Conservation (phyloP, 2,797 vertebrate genomes). For the Epinephelus coioides region DNA sequence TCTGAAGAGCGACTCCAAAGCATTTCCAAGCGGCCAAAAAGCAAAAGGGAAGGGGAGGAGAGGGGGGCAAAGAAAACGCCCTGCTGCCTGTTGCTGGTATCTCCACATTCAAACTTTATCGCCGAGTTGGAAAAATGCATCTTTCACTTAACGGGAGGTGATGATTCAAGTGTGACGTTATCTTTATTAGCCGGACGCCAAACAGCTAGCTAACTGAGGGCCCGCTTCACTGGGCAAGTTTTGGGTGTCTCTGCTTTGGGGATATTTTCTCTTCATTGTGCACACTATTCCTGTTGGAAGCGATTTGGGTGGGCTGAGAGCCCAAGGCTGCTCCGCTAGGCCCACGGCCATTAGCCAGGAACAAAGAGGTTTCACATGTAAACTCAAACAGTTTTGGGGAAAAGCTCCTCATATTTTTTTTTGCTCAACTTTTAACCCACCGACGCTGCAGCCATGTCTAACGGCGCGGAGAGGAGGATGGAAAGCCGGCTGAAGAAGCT, state of each 20-base stretch:
- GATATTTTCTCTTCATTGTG: constrained; percentile 77
- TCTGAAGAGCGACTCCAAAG: constrained; percentile 31
- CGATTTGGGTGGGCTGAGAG: constrained; percentile 80
- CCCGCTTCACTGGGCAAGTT: constrained; percentile 51
- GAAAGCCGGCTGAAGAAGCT: constrained; percentile 86
- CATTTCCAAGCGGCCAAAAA: constrained; percentile 58
- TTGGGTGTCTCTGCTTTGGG: constrained; percentile 49
- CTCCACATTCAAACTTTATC: constrained; percentile 83
- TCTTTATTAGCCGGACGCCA: constrained; percentile 6
- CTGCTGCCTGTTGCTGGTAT: constrained; percentile 77
- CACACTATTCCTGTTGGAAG: constrained; percentile 70
- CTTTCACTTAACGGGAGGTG: constrained; percentile 55
- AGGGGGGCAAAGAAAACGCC: constrained; percentile 86
- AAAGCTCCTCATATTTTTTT: constrained; percentile 31
- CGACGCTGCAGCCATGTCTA: constrained; percentile 79
- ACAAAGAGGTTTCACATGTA: constrained; percentile 79
- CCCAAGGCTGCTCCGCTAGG: constrained; percentile 77
- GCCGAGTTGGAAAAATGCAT: constrained; percentile 74
- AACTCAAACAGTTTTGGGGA: constrained; percentile 44
- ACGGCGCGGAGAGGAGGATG: constrained; percentile 88
- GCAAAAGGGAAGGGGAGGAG: constrained; percentile 60
- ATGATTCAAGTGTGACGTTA: constrained; percentile 33
- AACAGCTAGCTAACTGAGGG: constrained; percentile 2
- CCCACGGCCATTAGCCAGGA: constrained; percentile 81
- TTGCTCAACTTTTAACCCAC: neutral